Conservation (phyloP, 2,888 invertebrate species). For the Nomada flava region DNA sequence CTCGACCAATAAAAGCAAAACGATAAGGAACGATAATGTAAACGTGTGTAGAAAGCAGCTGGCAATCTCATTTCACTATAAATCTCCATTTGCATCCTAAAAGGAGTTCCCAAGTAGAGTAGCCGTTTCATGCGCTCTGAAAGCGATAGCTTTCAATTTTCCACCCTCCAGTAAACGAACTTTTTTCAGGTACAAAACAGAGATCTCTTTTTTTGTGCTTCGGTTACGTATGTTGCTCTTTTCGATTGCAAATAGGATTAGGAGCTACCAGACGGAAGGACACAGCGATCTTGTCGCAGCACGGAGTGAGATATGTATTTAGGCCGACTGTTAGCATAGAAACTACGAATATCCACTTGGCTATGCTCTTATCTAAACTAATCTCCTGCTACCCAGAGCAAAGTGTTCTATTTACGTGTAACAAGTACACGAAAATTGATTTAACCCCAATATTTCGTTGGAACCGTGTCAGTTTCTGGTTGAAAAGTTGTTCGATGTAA, state of each 20-base stretch:
- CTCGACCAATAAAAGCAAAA: neutral
- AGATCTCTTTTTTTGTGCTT: neutral
- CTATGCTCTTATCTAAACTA: conserved; percentile 80
- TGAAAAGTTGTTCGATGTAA: conserved; percentile 1
- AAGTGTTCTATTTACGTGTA: conserved; percentile 47
- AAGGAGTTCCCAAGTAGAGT: neutral
- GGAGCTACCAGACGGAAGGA: conserved; percentile 9
- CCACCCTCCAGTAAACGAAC: neutral
- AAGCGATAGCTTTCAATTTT: neutral
- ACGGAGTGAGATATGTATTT: conserved; percentile 75
- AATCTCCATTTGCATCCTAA: neutral
- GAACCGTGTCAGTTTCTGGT: neutral
- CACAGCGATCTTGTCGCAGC: conserved; percentile 42
- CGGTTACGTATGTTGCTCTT: conserved; percentile 27
- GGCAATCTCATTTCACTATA: neutral
- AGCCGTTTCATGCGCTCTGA: neutral
- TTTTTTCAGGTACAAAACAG: neutral
- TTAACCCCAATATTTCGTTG: conserved; percentile 62
- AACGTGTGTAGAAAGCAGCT: neutral
- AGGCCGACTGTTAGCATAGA: conserved; percentile 79
- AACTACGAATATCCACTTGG: conserved; percentile 77
- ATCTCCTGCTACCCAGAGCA: conserved; percentile 77
- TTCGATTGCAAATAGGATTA: conserved; percentile 29
- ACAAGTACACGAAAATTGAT: conserved; percentile 56
- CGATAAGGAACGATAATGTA: conserved; percentile 11